A percentile compares a stretch with the other conserved stretches of the same genome.
Evolutionary conservation across 2,797 vertebrate species (phyloP).

Genomic region (Jordanella pulchra): DNA sequence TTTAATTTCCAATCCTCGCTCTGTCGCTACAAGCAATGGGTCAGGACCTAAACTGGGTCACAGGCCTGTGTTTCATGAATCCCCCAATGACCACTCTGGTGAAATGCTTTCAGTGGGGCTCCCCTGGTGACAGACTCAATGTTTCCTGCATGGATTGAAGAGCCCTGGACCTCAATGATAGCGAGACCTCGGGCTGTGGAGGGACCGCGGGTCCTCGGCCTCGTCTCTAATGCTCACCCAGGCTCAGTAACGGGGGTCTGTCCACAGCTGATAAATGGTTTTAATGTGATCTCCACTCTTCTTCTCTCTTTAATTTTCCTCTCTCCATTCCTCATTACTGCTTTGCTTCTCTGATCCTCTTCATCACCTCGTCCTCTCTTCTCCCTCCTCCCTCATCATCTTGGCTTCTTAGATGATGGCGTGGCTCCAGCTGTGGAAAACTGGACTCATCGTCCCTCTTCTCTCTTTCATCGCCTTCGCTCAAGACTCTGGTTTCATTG

Average conservation of each 20-base stretch:
- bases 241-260: conserved; percentile 63
- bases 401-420: conserved; percentile 63
- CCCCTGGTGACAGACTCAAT: conserved; percentile 66
- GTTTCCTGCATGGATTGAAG: conserved; percentile 71
- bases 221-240: conserved; percentile 62
- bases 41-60: conserved; percentile 73
- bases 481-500: conserved; percentile 22
- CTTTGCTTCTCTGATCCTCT: conserved; percentile 11
- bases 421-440: conserved; percentile 59
- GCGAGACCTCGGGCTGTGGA: conserved; percentile 58
- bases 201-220: conserved; percentile 66
- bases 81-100: conserved; percentile 49
- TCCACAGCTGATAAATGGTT: conserved; percentile 75
- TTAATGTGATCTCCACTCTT: conserved; percentile 69
- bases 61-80: conserved; percentile 71
- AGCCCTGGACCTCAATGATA: conserved; percentile 70
- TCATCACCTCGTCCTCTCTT: not conserved
- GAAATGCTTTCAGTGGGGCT: conserved; percentile 59
- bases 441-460: conserved; percentile 47
- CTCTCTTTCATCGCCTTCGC: conserved; percentile 22
- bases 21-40: conserved; percentile 44
- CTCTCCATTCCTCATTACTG: conserved; percentile 26
- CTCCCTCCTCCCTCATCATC: not conserved
- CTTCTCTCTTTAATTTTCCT: conserved; percentile 29
- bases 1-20: conserved; percentile 32